A percentile compares a stretch with the other conserved stretches of the same genome.
These are phyloP conservation scores for Pycnomerus fuliginosus DNA, from an alignment of 2,888 invertebrate species.

Conservation along the genomic window DNA sequence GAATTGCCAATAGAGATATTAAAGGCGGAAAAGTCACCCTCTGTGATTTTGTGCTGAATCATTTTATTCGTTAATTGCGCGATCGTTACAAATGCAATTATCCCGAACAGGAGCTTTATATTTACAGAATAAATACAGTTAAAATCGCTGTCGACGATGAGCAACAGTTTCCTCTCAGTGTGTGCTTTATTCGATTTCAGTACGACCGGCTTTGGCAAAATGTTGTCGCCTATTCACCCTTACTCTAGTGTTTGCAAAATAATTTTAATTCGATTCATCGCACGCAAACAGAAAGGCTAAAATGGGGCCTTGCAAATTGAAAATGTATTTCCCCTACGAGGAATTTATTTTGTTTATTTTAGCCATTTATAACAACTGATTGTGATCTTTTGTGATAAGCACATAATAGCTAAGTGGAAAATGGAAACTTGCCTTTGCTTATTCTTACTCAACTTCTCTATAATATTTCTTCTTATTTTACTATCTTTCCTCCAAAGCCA, in stretches of 20 bases:
- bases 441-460: too few relatives aligned
- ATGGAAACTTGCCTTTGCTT: too few relatives aligned
- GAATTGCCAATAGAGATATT: slow-evolving; percentile 44
- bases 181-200: slow-evolving; percentile 20
- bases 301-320: too few relatives aligned
- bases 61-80: slow-evolving; percentile 50
- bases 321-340: too few relatives aligned
- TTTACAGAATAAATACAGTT: slow-evolving; percentile 49
- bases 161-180: slow-evolving; percentile 42
- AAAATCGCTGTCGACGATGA: slow-evolving; percentile 38
- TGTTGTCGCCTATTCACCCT: slow-evolving; percentile 18
- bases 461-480: too few relatives aligned
- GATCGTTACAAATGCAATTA: slow-evolving; percentile 53
- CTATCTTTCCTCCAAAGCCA: too few relatives aligned
- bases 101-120: slow-evolving; percentile 47
- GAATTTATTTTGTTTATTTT: too few relatives aligned
- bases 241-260: slow-evolving; percentile 28
- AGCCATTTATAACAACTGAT: too few relatives aligned
- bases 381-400: too few relatives aligned
- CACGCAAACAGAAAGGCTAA: too few relatives aligned
- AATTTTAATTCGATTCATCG: slow-evolving; percentile 30
- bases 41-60: slow-evolving; percentile 48
- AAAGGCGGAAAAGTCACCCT: slow-evolving; percentile 38
- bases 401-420: too few relatives aligned
- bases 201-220: slow-evolving; percentile 8